phyloP scores from a whole-genome alignment of 2,888 invertebrate genomes.

The Caenorhabditis parvicauda region DNA sequence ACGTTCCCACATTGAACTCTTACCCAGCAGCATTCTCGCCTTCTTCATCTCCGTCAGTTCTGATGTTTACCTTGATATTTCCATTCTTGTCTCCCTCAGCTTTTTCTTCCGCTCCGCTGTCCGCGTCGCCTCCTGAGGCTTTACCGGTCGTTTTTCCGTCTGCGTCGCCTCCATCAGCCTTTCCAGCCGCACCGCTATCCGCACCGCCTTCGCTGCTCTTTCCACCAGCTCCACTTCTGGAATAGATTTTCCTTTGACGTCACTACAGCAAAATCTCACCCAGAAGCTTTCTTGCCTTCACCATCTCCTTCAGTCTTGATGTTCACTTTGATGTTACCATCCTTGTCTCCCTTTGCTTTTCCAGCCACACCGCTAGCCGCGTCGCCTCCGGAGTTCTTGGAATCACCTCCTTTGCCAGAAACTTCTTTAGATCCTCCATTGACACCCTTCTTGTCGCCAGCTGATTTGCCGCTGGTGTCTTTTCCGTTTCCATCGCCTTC shows the following conservation, averaged over 20 bases:
- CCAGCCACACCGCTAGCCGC: neutral
- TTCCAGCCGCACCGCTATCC: slow-evolving; percentile 2
- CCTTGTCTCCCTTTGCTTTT: slow-evolving; percentile 6
- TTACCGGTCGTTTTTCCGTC: slow-evolving; percentile 5
- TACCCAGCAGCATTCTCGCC: neutral
- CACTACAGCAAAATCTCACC: neutral
- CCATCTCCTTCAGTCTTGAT: slow-evolving; percentile 1
- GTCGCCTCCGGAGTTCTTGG: neutral
- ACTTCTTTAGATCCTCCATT: slow-evolving; percentile 1
- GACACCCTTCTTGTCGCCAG: slow-evolving; percentile 1
- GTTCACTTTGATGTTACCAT: neutral
- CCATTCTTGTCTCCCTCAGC: slow-evolving; percentile 2
- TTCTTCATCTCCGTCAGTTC: slow-evolving; percentile 5
- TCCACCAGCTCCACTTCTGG: neutral
- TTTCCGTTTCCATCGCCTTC: slow-evolving; percentile 1
- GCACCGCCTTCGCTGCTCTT: neutral
- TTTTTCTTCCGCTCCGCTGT: neutral
- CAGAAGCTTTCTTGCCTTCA: neutral
- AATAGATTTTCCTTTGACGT: neutral
- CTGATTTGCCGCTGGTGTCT: slow-evolving; percentile 1
- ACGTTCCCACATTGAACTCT: neutral
- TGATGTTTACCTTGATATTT: slow-evolving; percentile 5
- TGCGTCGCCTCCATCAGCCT: slow-evolving; percentile 1
- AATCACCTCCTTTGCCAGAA: slow-evolving; percentile 5
- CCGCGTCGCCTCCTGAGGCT: neutral